These are phyloP conservation scores for Sparidentex hasta DNA, from an alignment of 2,797 vertebrate species.

Conservation along the genomic window DNA sequence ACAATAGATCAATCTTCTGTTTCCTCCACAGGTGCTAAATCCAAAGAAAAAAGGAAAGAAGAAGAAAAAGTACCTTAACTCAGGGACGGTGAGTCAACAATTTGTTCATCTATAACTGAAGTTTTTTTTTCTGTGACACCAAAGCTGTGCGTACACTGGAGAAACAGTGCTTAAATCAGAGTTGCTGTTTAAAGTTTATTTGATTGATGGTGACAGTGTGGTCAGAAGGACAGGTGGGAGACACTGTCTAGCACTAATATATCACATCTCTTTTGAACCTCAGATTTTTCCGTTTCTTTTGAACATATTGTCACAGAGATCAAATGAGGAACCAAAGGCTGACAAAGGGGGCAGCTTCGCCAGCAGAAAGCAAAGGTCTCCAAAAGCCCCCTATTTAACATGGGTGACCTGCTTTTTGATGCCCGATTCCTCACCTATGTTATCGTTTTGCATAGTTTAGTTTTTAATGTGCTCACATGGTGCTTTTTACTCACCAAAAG, in stretches of 20 bases:
- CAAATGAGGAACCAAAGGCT: too few species aligned
- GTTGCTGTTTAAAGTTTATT: background rate
- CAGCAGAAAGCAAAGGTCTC: too few species aligned
- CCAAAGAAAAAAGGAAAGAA: slow-evolving; percentile 89
- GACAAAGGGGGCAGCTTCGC: too few species aligned
- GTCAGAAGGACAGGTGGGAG: background rate
- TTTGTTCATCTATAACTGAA: background rate
- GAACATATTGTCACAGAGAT: too few species aligned
- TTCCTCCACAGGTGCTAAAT: slow-evolving; percentile 84
- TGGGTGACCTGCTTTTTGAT: background rate
- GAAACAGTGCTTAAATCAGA: too few species aligned
- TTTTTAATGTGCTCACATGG: background rate
- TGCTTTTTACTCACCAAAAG: background rate
- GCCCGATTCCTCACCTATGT: background rate
- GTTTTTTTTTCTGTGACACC: background rate
- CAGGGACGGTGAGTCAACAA: slow-evolving; percentile 84
- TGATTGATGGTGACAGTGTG: background rate
- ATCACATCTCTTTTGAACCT: too few species aligned
- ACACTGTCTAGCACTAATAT: too few species aligned
- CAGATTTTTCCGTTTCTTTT: too few species aligned
- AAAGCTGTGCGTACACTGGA: too few species aligned
- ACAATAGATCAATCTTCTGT: background rate
- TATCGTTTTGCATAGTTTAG: background rate
- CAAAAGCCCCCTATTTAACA: background rate
- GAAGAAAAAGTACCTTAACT: slow-evolving; percentile 89